These are phyloP conservation scores for Anoncus sp. DNA, from an alignment of 2,888 invertebrate species.

Conservation along the genomic window DNA sequence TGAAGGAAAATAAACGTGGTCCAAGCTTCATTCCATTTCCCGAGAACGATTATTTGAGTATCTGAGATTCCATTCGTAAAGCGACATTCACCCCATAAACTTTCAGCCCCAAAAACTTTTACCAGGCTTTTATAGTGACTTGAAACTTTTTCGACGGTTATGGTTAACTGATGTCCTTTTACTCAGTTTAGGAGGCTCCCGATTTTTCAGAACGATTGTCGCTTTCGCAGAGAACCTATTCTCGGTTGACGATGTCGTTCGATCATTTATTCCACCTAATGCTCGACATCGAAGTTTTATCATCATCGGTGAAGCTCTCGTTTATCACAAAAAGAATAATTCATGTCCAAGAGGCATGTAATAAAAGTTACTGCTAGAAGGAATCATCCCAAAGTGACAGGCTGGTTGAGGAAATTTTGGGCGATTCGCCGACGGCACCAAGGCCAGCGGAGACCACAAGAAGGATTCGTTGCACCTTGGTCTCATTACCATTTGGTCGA, in stretches of 20 bases:
- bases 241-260: slow-evolving; percentile 14
- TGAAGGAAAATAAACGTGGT: slow-evolving; percentile 11
- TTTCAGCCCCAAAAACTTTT: slow-evolving; percentile 23
- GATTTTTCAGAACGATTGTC: slow-evolving; percentile 16
- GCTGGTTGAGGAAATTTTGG: slow-evolving; percentile 17
- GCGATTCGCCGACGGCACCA: neutral
- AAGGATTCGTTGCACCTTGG: slow-evolving; percentile 39
- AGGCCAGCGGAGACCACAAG: slow-evolving; percentile 17
- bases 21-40: slow-evolving; percentile 10
- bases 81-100: slow-evolving; percentile 34
- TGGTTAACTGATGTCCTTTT: slow-evolving; percentile 12
- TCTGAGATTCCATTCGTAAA: slow-evolving; percentile 26
- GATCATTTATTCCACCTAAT: neutral
- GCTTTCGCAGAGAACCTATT: neutral
- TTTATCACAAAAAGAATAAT: neutral
- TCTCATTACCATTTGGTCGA: slow-evolving; percentile 31
- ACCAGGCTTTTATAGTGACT: neutral
- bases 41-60: slow-evolving; percentile 24
- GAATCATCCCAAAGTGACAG: neutral
- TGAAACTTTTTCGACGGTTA: slow-evolving; percentile 13
- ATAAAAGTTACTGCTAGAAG: neutral
- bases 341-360: neutral
- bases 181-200: neutral
- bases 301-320: neutral
- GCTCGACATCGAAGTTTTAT: neutral